A percentile compares a stretch with the other conserved stretches of the same genome.
phyloP scores from a whole-genome alignment of 2,113 vertebrate genomes.

The Urocitellus parryii region DNA sequence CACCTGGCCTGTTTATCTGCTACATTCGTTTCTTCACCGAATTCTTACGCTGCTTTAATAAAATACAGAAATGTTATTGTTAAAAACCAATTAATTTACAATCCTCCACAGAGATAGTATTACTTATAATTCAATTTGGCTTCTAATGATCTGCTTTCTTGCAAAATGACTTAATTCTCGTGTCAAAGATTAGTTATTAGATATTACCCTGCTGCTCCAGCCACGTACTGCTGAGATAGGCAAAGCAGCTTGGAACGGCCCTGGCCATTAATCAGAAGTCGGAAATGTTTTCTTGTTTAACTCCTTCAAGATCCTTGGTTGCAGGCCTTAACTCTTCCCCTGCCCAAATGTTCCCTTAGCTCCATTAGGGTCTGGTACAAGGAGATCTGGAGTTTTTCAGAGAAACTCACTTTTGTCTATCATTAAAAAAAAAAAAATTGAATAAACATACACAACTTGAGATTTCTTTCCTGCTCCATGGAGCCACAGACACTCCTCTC shows the following conservation, averaged over 20 bases:
- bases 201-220: slow-evolving; percentile 86
- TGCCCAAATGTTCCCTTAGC: not conserved
- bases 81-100: slow-evolving; percentile 97
- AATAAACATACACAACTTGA: not conserved
- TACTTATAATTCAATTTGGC: slow-evolving; percentile 93
- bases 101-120: slow-evolving; percentile 92
- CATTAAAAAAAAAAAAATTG: not conserved
- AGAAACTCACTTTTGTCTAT: not conserved
- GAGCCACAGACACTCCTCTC: not conserved
- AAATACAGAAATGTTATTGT: slow-evolving; percentile 95
- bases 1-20: slow-evolving; percentile 99
- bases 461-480: not conserved
- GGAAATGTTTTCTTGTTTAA: slow-evolving; percentile 83
- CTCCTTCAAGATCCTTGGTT: slow-evolving; percentile 81
- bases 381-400: not conserved
- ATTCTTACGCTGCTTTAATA: slow-evolving; percentile 95
- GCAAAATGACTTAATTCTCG: slow-evolving; percentile 91
- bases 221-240: slow-evolving; percentile 88
- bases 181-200: slow-evolving; percentile 92
- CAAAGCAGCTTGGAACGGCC: slow-evolving; percentile 85
- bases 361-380: not conserved
- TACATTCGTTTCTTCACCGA: slow-evolving; percentile 92
- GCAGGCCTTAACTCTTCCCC: slow-evolving; percentile 70
- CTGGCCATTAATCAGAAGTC: slow-evolving; percentile 89
- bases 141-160: slow-evolving; percentile 91